These are phyloP conservation scores for Saimiri boliviensis DNA, from an alignment of 2,113 vertebrate species.

Conservation along the genomic window DNA sequence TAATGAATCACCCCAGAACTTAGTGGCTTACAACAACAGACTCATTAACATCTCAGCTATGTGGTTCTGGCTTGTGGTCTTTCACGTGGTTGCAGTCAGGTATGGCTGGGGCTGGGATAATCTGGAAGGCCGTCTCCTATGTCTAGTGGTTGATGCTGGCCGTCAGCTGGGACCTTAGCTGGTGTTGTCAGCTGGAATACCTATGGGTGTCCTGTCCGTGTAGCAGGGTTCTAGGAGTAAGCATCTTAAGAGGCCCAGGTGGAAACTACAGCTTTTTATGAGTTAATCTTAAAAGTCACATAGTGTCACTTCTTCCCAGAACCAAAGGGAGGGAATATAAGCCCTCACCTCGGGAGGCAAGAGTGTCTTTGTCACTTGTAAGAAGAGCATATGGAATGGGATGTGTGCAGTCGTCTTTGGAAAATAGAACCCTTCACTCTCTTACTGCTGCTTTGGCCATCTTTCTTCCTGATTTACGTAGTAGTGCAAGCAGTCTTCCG, in stretches of 20 bases:
- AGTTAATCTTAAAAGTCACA: not conserved
- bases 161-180: not conserved
- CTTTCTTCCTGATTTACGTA: not conserved
- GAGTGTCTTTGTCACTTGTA: not conserved
- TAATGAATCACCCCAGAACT: not conserved
- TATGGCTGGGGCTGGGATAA: not conserved
- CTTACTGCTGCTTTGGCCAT: not conserved
- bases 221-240: not conserved
- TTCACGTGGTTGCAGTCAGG: not conserved
- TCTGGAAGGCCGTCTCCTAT: not conserved
- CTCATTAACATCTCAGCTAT: not conserved
- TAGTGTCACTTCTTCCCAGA: not conserved
- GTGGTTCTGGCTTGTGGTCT: not conserved
- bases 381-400: not conserved
- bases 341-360: not conserved
- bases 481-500: not conserved
- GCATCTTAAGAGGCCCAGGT: not conserved
- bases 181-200: not conserved
- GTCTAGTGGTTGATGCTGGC: not conserved
- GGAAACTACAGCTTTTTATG: not conserved
- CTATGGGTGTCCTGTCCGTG: not conserved
- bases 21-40: not conserved
- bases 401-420: not conserved
- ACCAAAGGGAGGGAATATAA: not conserved
- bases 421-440: not conserved